Evolutionary conservation across 2,113 vertebrate genomes (phyloP), one percentile per base, ranked within the genome.

Genomic region (Fukomys damarensis): DNA sequence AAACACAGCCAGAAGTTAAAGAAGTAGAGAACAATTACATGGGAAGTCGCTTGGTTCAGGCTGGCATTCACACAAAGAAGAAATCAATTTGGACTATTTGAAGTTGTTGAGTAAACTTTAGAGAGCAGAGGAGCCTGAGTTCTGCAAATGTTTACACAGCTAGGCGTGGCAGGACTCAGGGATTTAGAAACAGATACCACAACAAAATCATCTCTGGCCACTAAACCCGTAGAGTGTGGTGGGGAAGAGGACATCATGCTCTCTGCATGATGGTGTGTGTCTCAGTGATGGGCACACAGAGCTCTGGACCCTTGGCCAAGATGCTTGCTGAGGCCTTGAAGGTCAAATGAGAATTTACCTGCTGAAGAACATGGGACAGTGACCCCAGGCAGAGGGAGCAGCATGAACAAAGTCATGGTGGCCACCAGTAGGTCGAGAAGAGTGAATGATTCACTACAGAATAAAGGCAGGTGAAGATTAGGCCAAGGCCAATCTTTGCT

Each of bases 41-140:
- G 54, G 17, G 41, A 72, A 79, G n/a, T 79, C 24, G 61, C 41
- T 76, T 82, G 43, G 11, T 63, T 81, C 59, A 92, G 56, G 17
- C 49, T 81, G 70, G 58, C 79, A 91, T 80, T 84, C 61, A 70
- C 35, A 61, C 3, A 32, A 87, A n/a, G 24, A 93, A 46, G 20
- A 95, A 66, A 87, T 91, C 83, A 72, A 43, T 95, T 66, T 59
- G 12, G 66, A 49, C 30, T 89, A 61, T 79, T 74, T 68, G 41
- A 90, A 86, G 52, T 59, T 56, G 61, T 38, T 91, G 77, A 89
- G 61, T 79, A 93, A 95, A 9, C 26, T 95, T 89, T 59, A 43
- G 30, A 93, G 43, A 38, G 35, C 1, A 59, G 20, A 12, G 63
- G 38, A 91, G 7, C 38, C 65, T 24, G 35, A 70, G 30, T 92